Evolutionary conservation across 2,113 vertebrate genomes (phyloP), one percentile per base, ranked within the genome.

Genomic region (Tor tambroides): DNA sequence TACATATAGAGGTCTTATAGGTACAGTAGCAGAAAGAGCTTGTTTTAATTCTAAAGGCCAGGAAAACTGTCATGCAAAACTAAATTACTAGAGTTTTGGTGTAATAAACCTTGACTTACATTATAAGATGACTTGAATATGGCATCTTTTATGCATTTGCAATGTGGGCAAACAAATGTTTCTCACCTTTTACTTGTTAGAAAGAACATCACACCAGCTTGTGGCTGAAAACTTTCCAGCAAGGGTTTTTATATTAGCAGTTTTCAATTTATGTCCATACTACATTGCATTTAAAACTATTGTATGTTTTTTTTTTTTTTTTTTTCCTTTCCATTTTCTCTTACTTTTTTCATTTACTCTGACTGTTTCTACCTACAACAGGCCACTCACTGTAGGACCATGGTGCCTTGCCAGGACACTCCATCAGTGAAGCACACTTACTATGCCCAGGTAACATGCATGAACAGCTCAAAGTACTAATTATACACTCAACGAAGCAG

Each of bases 341-440:
- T 35, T 7, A 38, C 35, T 38, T 49, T 49, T 49, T 49, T 49
- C 4, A 49, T 49, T 4, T 12, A 49, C 46, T 49, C 46, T 49
- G 12, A 14, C 46, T 49, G 43, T 30, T 11, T 51, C 46, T 35
- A 49, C 11, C 26, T 89, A 81, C 8, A 54, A 78, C 71, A 99
- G 98, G 96, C 98, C 85, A 96, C 92, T 88, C 98, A 99, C 92
- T 99, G 98, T 94, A 96, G 98, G 94, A 96, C 96, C 30, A 94
- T 99, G 93, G 61, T 99, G 65, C 98, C 98, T 8, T 98, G 98
- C 87, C 98, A 99, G 93, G 98, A 99, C 90, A 98, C 95, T 1
- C 98, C 98, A 8, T 96, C 96, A 38, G 94, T 99, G 92, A 99
- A 99, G 86, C 92, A 97, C 91, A 98, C 97, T 21, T 99, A 99